phyloP scores from a whole-genome alignment of 2,797 vertebrate genomes.

The Microhierax caerulescens region DNA sequence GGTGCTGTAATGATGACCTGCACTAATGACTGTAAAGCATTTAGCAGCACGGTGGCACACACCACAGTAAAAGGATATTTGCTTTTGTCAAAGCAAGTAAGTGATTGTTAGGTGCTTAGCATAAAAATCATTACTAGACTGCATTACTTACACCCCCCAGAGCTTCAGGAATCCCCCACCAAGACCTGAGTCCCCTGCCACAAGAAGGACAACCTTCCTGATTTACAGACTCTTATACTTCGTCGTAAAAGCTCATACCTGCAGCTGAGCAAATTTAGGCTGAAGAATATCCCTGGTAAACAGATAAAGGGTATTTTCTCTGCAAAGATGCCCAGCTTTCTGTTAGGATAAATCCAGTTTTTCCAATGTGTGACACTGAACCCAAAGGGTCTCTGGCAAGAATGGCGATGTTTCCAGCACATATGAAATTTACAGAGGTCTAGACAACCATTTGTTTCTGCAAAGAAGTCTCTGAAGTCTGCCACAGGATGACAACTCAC shows the following conservation, averaged over 20 bases:
- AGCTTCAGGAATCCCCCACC: background rate
- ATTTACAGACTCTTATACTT: background rate
- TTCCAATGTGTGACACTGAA: background rate
- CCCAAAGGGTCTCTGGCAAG: background rate
- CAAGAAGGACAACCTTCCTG: background rate
- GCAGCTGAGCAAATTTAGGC: background rate
- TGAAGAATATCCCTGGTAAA: background rate
- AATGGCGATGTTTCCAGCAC: background rate
- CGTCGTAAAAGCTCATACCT: background rate
- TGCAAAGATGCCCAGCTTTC: background rate
- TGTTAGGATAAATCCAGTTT: background rate
- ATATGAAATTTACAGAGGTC: constrained; percentile 1
- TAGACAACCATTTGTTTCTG: constrained; percentile 1
- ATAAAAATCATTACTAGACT: background rate
- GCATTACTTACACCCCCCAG: background rate
- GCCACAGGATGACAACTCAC: background rate
- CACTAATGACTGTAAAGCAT: background rate
- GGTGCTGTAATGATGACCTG: background rate
- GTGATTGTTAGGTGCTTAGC: background rate
- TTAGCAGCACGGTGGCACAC: background rate
- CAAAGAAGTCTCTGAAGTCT: background rate
- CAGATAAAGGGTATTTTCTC: background rate
- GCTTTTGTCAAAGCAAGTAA: background rate
- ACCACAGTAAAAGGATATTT: background rate
- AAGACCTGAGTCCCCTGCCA: background rate